Base-by-base conservation (phyloP, 1,140 invertebrate genomes). In the Nasonia longicornis region DNA sequence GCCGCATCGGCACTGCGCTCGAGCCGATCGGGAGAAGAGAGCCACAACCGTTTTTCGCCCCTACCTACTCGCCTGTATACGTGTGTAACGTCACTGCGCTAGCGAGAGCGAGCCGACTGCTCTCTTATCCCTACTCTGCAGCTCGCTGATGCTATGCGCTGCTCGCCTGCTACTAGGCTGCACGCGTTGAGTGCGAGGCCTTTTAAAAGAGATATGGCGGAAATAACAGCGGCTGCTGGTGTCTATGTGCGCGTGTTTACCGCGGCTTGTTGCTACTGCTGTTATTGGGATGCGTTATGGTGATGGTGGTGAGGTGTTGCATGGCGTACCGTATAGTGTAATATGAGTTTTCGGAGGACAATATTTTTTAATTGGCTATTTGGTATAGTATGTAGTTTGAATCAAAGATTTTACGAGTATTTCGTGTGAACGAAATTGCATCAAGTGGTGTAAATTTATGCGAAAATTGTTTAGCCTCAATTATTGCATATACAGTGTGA, bases 1-100 rank as follows among this genome's bases (percentile, higher is more conserved):
- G 89, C 89, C 89, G 89, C 89, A 90, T 90, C 89, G 85, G 85
- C 89, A 91, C 90, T 91, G 88, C 86, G 85, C 70, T 22, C 72
- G 7, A 16, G 45, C 66, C 78, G 78, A 79, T 72, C 78, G 70
- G n/a, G 4, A 12, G 66, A 29, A 35, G 45, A 71, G 71, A 72
- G 70, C 26, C 22, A 70, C 78, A 38, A 12, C 26, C 66, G 67
- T 79, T 79, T 79, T 71, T 79, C 48, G 38, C 77, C 69, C 67
- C 77, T 69, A 70, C 66, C 76, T n/a, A 58, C 20, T 58, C 52
- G n/a, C 75, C 10, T 67, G 10, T 31, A 26, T 26, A 29, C 64
- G 22, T 26, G 22, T 58, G 14, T 7, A 22, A 26, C 35, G 63
- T 45, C 35, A 45, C 38, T 31, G 38, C 35, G 42, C 67, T 79